Base-by-base conservation (phyloP, 1,140 invertebrate genomes). In the Galleria mellonella region DNA sequence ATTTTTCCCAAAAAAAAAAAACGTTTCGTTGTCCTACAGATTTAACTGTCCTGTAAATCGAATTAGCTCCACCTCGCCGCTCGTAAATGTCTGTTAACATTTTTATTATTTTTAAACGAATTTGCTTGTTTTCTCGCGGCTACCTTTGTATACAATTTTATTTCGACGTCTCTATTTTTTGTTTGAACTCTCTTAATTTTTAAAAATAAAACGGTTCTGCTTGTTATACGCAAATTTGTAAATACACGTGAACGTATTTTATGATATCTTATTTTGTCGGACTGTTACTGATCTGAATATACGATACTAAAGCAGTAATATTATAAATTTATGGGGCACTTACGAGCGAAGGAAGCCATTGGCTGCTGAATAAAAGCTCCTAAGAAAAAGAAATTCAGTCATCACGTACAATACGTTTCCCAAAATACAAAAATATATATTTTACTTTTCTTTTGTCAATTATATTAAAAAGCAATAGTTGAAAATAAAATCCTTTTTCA, bases 291-390 rank as follows among this genome's bases (percentile, higher is more conserved):
- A 54, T 56, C 47, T 58, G 40, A 62, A 60, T 56, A 56, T 67
- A 47, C 38, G 52, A 47, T 37, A 53, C 48, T 52, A 44, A 66
- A 68, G 63, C 51, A 54, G 68, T 68, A 59, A 63, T 72, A 62
- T 59, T 62, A 62, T 43, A 63, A 55, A 72, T 68, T 68, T 68
- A 72, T 66, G 55, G 35, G 42, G 43, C 57, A 55, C 62, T 72
- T 66, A 57, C 63, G 52, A 47, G 43, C 58, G 53, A 50, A 54
- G 52, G 58, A 62, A 60, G 55, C 53, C 51, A 60, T 59, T 51
- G 57, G 27, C 13, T 23, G 17, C 6, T 23, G 17, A 3, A 23
- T 6, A 3, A 23, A 23, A 23, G 17, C 17, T 23, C 17, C 17
- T 23, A 23, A 23, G 6, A 23, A 3, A 3, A 23, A 3, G 17